Conservation (phyloP, 1,140 invertebrate genomes). For the Paraescarpia echinospica region DNA sequence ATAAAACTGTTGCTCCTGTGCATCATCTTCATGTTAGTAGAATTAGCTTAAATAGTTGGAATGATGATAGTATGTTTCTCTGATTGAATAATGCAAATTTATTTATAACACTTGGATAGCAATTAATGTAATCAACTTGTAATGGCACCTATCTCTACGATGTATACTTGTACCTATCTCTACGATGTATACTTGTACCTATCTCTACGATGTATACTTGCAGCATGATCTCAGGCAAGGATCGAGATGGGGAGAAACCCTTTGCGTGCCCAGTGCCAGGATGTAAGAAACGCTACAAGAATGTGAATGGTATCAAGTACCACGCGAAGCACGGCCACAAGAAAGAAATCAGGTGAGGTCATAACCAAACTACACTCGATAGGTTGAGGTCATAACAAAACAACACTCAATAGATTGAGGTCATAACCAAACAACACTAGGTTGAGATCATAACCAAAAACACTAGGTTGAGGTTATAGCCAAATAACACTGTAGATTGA, state of each 20-base stretch:
- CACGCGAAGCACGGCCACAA: slow-evolving; percentile 83
- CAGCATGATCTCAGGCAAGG: slow-evolving; percentile 53
- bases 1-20: neutral
- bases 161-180: no score
- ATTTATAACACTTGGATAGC: no score
- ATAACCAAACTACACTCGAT: neutral
- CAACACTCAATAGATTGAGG: neutral
- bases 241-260: slow-evolving; percentile 67
- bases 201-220: slow-evolving; percentile 33
- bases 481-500: neutral
- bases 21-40: neutral
- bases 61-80: neutral
- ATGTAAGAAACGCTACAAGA: slow-evolving; percentile 85
- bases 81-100: no score
- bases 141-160: no score
- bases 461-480: neutral
- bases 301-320: slow-evolving; percentile 85
- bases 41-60: no score
- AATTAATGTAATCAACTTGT: no score
- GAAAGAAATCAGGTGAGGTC: slow-evolving; percentile 74
- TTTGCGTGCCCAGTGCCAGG: slow-evolving; percentile 80
- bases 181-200: no score
- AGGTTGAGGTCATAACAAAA: neutral
- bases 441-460: neutral
- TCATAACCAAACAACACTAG: neutral